These are phyloP conservation scores for Aurelia coerulea DNA, from an alignment of 30 jellyfish, hydroid and myxozoan species.

Conservation along the genomic window DNA sequence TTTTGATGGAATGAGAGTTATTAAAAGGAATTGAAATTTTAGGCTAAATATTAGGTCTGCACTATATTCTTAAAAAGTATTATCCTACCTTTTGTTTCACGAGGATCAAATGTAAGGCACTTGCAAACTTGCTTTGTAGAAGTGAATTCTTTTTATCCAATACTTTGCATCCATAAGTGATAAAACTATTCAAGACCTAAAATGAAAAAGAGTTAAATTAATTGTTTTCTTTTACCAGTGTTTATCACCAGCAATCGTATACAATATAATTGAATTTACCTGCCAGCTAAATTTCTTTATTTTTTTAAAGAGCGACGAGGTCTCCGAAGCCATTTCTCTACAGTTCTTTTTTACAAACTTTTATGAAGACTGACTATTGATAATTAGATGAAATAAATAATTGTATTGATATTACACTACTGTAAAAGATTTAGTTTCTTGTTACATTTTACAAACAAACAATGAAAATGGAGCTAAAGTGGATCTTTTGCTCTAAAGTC, in stretches of 20 bases:
- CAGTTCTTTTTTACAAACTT: too few species aligned
- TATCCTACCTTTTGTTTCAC: slow-evolving; percentile 62
- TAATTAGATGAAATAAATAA: too few species aligned
- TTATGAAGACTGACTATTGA: too few species aligned
- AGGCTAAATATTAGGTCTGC: not conserved
- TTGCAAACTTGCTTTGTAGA: slow-evolving; percentile 83
- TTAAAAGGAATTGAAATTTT: not conserved
- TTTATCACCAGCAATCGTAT: too few species aligned
- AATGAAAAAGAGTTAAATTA: not conserved
- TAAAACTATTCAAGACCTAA: slow-evolving; percentile 63
- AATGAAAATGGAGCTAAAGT: too few species aligned
- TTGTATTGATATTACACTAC: too few species aligned
- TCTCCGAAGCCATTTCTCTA: not conserved
- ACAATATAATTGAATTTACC: too few species aligned
- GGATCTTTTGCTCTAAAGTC: too few species aligned
- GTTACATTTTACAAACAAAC: too few species aligned
- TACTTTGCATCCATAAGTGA: slow-evolving; percentile 78
- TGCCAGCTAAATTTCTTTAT: not conserved
- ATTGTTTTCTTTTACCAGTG: too few species aligned
- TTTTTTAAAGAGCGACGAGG: not conserved
- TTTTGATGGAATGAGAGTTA: not conserved
- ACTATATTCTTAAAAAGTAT: not conserved
- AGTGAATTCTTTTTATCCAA: slow-evolving; percentile 52
- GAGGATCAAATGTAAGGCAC: slow-evolving; percentile 62
- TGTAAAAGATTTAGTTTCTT: too few species aligned